These are phyloP conservation scores for Mustela lutreola DNA, from an alignment of 2,113 vertebrate species.

Conservation along the genomic window DNA sequence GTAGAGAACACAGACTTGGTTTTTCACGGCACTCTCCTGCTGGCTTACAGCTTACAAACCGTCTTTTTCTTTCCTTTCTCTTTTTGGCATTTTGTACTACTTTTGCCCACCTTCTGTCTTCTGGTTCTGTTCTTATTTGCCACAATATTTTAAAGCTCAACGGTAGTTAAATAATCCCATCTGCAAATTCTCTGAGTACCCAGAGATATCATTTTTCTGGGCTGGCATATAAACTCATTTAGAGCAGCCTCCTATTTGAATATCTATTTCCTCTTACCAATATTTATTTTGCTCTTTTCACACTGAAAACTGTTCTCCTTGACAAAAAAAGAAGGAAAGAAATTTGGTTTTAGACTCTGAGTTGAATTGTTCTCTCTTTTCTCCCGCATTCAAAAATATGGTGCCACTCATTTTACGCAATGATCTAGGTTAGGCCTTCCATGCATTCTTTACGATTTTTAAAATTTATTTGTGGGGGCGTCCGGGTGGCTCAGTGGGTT, in stretches of 20 bases:
- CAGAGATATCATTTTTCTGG: slow-evolving; percentile 10
- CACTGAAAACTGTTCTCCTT: slow-evolving; percentile 38
- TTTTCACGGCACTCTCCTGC: not conserved
- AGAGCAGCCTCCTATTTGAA: slow-evolving; percentile 16
- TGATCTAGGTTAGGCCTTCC: not conserved
- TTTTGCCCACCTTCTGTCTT: slow-evolving; percentile 43
- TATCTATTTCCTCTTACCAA: slow-evolving; percentile 45
- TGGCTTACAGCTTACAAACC: not conserved
- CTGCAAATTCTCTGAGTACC: slow-evolving; percentile 40
- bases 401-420: not conserved
- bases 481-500: no score
- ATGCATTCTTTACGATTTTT: not conserved
- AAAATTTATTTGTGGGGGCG: not conserved
- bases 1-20: not conserved
- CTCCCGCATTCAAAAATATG: not conserved
- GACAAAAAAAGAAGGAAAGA: not conserved
- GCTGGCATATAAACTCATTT: slow-evolving; percentile 18
- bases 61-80: not conserved
- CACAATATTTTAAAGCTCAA: slow-evolving; percentile 41
- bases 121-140: not conserved
- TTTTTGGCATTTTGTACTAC: slow-evolving; percentile 31
- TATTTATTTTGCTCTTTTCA: slow-evolving; percentile 75
- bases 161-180: slow-evolving; percentile 27
- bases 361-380: not conserved
- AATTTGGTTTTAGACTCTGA: not conserved